These are phyloP conservation scores for Cydia strobilella DNA, from an alignment of 1,140 invertebrate species.

Conservation along the genomic window DNA sequence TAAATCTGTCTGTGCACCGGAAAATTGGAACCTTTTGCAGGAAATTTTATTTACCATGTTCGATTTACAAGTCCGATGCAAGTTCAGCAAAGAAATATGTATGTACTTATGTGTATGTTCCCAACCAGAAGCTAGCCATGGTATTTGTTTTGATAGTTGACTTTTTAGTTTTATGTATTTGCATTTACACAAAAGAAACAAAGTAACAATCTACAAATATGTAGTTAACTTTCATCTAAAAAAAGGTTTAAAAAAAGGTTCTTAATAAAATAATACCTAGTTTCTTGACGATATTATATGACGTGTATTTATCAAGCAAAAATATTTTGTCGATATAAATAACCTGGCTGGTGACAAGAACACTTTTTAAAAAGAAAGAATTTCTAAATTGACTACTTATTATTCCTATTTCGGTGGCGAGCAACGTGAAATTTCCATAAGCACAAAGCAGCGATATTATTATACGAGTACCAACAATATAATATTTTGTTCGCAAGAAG, in stretches of 20 bases:
- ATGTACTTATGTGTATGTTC: neutral
- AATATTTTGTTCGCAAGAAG: slow-evolving; percentile 56
- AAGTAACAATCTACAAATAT: no score
- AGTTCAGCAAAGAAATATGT: slow-evolving; percentile 5
- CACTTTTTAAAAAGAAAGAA: slow-evolving; percentile 27
- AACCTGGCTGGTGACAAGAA: slow-evolving; percentile 2
- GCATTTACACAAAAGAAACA: neutral
- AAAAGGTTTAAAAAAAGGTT: no score
- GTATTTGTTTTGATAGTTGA: neutral
- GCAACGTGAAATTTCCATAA: slow-evolving; percentile 57
- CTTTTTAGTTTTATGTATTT: neutral
- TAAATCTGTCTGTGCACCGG: slow-evolving; percentile 39
- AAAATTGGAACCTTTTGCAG: slow-evolving; percentile 43
- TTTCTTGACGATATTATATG: neutral
- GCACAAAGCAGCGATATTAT: slow-evolving; percentile 55
- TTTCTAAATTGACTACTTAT: slow-evolving; percentile 54
- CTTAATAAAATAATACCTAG: no score
- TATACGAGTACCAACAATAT: slow-evolving; percentile 39
- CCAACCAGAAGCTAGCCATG: neutral
- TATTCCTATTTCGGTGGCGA: slow-evolving; percentile 45
- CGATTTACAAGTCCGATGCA: slow-evolving; percentile 11
- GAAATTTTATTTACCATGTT: slow-evolving; percentile 41
- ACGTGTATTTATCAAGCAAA: neutral
- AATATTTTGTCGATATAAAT: neutral
- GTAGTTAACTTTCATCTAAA: no score